Conservation (phyloP, 2,888 invertebrate genomes). For the Campaea margaritaria region DNA sequence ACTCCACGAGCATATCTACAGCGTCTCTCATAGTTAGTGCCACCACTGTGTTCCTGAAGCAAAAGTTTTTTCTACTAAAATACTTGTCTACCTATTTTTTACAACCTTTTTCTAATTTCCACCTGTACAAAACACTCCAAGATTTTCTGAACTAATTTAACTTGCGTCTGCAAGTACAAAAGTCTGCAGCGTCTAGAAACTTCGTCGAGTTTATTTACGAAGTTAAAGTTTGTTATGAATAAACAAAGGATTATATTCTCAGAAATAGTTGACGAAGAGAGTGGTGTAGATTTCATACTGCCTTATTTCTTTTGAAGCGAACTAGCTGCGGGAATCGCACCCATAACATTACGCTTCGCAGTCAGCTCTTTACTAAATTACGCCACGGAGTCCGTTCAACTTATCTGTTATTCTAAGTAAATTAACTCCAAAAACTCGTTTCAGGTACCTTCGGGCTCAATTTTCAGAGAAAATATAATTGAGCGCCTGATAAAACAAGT, state of each 20-base stretch:
- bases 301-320: no score
- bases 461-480: constrained; percentile 6
- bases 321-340: no score
- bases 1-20: no score
- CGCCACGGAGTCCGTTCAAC: no score
- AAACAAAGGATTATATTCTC: constrained; percentile 4
- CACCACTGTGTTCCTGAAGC: no score
- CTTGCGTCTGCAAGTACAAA: not conserved
- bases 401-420: no score
- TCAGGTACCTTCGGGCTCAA: not conserved
- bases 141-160: constrained; percentile 6
- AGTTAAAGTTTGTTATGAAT: constrained; percentile 12
- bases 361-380: no score
- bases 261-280: not conserved
- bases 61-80: not conserved
- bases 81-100: not conserved
- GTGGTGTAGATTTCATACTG: not conserved
- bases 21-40: no score
- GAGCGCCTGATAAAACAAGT: constrained; percentile 23
- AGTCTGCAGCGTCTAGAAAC: constrained; percentile 3
- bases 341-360: no score
- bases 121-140: not conserved
- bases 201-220: constrained; percentile 14
- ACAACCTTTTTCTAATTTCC: not conserved
- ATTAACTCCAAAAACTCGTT: not conserved